These are phyloP conservation scores for Pogoniulus pusillus DNA, from an alignment of 2,797 vertebrate species.

Conservation along the genomic window DNA sequence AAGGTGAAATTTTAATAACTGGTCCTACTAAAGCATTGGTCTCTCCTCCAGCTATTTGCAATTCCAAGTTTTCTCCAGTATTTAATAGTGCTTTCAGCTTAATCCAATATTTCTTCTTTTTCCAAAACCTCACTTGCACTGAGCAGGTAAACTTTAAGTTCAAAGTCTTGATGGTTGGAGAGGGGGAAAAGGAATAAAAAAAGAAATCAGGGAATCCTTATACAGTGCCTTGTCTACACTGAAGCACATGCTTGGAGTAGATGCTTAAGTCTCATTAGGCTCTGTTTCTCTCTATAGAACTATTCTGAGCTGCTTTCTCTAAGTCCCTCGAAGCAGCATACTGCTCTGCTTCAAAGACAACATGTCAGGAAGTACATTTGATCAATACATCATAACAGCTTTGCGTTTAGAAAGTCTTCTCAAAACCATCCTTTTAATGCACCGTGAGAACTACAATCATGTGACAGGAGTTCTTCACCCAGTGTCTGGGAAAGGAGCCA, in stretches of 20 bases:
- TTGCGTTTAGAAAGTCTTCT: neutral
- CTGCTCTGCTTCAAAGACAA: neutral
- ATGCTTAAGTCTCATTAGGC: neutral
- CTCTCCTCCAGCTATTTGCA: neutral
- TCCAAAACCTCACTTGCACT: neutral
- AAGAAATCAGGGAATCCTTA: neutral
- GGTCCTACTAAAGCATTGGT: neutral
- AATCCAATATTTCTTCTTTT: neutral
- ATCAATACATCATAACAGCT: neutral
- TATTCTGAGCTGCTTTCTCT: no score
- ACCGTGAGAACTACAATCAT: neutral
- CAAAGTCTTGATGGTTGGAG: neutral
- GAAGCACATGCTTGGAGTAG: neutral
- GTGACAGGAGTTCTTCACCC: neutral
- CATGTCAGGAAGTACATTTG: neutral
- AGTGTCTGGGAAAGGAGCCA: neutral
- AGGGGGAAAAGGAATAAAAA: neutral
- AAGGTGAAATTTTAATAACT: neutral
- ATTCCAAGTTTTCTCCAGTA: neutral
- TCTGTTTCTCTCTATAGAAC: neutral
- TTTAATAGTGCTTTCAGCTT: neutral
- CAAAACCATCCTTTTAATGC: neutral
- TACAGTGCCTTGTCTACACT: neutral
- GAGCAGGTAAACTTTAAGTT: neutral
- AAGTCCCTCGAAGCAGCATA: neutral